Conservation (phyloP, 1,140 invertebrate species). For the Drosophila sp. region DNA sequence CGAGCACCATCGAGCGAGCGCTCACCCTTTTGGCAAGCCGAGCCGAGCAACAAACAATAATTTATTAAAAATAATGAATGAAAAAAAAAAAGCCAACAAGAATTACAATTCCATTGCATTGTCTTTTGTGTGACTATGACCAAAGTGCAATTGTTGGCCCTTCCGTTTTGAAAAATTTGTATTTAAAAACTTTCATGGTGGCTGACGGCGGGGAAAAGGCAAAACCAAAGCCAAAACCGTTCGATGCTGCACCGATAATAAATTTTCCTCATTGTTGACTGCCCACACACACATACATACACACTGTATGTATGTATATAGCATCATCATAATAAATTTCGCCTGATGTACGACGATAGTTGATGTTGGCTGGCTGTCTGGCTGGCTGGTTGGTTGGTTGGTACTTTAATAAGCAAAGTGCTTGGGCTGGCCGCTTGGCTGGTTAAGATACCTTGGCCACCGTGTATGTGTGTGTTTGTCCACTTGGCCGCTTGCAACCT, state of each 20-base stretch:
- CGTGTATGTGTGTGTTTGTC: conserved; percentile 57
- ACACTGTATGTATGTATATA: conserved; percentile 56
- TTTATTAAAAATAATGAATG: conserved; percentile 32
- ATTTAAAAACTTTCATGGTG: conserved; percentile 49
- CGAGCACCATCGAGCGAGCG: conserved; percentile 30
- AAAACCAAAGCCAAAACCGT: conserved; percentile 66
- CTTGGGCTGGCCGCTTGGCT: conserved; percentile 73
- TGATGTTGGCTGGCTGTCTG: conserved; percentile 65
- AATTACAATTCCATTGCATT: conserved; percentile 72
- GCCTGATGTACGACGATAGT: conserved; percentile 66
- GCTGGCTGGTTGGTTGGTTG: conserved; percentile 49
- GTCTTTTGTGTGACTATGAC: conserved; percentile 46
- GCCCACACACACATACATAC: conserved; percentile 33
- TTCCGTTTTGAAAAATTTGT: conserved; percentile 56
- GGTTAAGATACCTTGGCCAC: conserved; percentile 49
- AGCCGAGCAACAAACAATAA: conserved; percentile 13
- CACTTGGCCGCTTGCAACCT: conserved; percentile 68
- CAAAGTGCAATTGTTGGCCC: conserved; percentile 59
- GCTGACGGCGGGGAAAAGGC: conserved; percentile 35
- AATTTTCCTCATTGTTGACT: conserved; percentile 77
- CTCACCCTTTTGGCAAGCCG: conserved; percentile 35
- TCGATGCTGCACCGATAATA: conserved; percentile 78
- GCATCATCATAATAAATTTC: conserved; percentile 81
- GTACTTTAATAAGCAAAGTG: conserved; percentile 79
- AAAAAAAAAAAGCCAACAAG: conserved; percentile 8